These are phyloP conservation scores for Stictonetta naevosa DNA, from an alignment of 2,113 vertebrate genomes.

Conservation along the genomic window DNA sequence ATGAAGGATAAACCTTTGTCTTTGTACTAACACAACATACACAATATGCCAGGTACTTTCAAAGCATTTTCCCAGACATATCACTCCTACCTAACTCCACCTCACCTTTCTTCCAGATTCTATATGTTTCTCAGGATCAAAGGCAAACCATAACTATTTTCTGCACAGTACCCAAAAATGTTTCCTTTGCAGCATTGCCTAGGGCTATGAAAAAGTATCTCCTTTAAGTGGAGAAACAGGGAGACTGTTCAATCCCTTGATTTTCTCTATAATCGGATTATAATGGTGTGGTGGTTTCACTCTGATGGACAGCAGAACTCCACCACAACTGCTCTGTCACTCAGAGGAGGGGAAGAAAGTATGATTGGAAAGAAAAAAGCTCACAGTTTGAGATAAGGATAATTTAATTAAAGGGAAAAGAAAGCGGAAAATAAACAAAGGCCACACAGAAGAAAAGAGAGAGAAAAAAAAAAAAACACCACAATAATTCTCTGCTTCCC, in stretches of 20 bases:
- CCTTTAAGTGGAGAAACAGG: not conserved
- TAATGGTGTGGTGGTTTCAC: not conserved
- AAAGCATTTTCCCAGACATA: not conserved
- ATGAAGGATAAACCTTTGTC: not conserved
- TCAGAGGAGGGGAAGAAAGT: too few species aligned
- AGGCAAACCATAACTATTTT: not conserved
- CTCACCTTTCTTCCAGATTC: not conserved
- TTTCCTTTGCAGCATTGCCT: not conserved
- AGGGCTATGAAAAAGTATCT: not conserved
- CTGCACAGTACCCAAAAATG: not conserved
- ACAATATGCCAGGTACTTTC: not conserved
- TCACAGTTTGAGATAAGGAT: too few species aligned
- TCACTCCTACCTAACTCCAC: not conserved
- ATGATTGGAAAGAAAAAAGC: too few species aligned
- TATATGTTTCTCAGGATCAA: not conserved
- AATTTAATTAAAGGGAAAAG: too few species aligned
- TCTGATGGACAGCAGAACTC: too few species aligned
- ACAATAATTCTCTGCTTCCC: too few species aligned
- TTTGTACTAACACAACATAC: not conserved
- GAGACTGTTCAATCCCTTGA: not conserved
- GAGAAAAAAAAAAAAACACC: too few species aligned
- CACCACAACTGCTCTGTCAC: too few species aligned
- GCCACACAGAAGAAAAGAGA: too few species aligned
- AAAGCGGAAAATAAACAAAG: too few species aligned
- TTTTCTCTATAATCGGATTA: not conserved